phyloP scores from a whole-genome alignment of 2,888 invertebrate species.

The Corythucha ciliata region DNA sequence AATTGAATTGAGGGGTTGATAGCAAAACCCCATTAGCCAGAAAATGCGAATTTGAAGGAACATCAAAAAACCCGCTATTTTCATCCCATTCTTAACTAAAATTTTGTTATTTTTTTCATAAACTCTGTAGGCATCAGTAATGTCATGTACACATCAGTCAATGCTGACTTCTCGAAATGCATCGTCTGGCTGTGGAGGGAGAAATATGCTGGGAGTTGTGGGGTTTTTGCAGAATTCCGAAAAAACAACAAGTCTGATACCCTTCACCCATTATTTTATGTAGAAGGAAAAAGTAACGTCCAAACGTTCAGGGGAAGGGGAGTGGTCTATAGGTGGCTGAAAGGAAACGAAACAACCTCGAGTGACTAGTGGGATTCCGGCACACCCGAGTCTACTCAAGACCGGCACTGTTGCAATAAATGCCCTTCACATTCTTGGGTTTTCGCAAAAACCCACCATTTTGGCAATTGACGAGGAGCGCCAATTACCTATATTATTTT shows the following conservation, averaged over 20 bases:
- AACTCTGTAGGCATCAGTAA: constrained; percentile 2
- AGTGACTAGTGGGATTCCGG: too few species aligned
- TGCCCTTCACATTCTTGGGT: too few species aligned
- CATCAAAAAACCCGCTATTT: constrained; percentile 4
- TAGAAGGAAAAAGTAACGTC: background rate
- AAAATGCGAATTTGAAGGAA: constrained; percentile 10
- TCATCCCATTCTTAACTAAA: constrained; percentile 1
- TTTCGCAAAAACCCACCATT: too few species aligned
- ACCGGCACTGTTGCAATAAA: too few species aligned
- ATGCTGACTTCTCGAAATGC: constrained; percentile 4
- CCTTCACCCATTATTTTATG: constrained; percentile 8
- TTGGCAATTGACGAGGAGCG: too few species aligned
- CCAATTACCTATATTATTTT: too few species aligned
- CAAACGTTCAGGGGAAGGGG: too few species aligned
- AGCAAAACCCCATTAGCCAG: constrained; percentile 11
- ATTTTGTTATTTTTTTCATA: background rate
- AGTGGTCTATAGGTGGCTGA: too few species aligned
- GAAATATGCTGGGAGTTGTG: constrained; percentile 14
- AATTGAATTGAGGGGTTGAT: too few species aligned
- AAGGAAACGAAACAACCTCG: too few species aligned
- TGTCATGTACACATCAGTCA: background rate
- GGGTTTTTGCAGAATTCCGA: constrained; percentile 5
- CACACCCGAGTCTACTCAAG: too few species aligned
- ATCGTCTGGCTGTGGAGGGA: constrained; percentile 10
- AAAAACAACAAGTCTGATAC: constrained; percentile 12